phyloP scores from a whole-genome alignment of 2,113 vertebrate genomes.

The Perca flavescens region DNA sequence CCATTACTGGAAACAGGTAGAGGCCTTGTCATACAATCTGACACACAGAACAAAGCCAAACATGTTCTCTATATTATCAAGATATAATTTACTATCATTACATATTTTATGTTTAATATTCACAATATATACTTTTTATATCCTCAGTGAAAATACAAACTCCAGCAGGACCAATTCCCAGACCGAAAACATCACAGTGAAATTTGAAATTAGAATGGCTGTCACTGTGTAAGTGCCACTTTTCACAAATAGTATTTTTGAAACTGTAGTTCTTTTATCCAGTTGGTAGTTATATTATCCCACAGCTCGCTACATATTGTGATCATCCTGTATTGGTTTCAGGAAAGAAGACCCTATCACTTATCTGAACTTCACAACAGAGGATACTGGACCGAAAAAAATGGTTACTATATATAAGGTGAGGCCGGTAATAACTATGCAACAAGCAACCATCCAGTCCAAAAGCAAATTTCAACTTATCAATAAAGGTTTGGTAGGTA shows the following conservation, averaged over 20 bases:
- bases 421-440: not conserved
- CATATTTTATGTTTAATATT: not conserved
- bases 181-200: slow-evolving; percentile 68
- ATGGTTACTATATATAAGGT: slow-evolving; percentile 64
- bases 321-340: slow-evolving; percentile 22
- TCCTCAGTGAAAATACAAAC: slow-evolving; percentile 79
- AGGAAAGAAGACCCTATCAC: slow-evolving; percentile 53
- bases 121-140: not conserved
- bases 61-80: not conserved
- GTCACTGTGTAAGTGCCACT: slow-evolving; percentile 72
- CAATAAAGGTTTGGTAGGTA: not conserved
- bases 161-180: not conserved
- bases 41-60: not conserved
- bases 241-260: not conserved
- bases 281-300: not conserved
- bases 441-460: not conserved
- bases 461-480: not conserved
- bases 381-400: slow-evolving; percentile 60
- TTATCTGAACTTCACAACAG: slow-evolving; percentile 76
- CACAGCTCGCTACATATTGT: not conserved
- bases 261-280: not conserved
- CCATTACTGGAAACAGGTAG: slow-evolving; percentile 76
- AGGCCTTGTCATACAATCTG: not conserved
- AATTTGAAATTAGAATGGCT: slow-evolving; percentile 73
- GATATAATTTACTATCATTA: not conserved